Percentiles rank a stretch among this genome's conserved stretches.
These are phyloP conservation scores for Pitta sordida DNA, from an alignment of 2,113 vertebrate species.

Conservation along the genomic window DNA sequence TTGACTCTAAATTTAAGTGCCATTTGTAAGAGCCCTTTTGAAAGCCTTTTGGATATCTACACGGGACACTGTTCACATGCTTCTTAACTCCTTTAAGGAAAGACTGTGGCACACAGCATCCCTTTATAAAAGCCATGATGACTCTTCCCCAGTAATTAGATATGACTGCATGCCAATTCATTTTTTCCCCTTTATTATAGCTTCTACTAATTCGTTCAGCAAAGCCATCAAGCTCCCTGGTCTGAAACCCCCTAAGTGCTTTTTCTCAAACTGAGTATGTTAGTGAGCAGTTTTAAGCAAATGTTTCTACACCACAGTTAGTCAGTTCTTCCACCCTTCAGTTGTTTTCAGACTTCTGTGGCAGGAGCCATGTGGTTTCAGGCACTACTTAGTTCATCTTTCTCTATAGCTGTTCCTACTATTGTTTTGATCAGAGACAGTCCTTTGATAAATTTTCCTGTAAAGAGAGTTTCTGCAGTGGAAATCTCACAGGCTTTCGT, in stretches of 20 bases:
- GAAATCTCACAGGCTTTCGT: background rate
- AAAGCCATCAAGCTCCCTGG: background rate
- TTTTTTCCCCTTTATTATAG: background rate
- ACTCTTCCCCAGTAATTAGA: background rate
- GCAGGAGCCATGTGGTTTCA: background rate
- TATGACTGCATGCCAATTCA: background rate
- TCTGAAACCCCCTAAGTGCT: background rate
- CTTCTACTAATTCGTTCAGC: slow-evolving; percentile 5
- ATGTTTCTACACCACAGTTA: background rate
- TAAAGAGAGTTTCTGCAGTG: background rate
- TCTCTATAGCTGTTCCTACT: background rate
- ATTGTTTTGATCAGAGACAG: background rate
- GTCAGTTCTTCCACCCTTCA: background rate
- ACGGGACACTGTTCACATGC: background rate
- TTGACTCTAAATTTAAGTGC: background rate
- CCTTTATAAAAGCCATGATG: background rate
- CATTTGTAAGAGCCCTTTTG: background rate
- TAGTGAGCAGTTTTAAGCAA: background rate
- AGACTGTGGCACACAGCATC: background rate
- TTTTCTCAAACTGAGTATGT: background rate
- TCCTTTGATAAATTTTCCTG: background rate
- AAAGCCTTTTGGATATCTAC: background rate
- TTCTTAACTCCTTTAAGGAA: background rate
- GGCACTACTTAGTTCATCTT: background rate
- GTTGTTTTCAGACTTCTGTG: background rate